Conservation (phyloP, 2,888 invertebrate genomes). For the Prenolepis imparis region DNA sequence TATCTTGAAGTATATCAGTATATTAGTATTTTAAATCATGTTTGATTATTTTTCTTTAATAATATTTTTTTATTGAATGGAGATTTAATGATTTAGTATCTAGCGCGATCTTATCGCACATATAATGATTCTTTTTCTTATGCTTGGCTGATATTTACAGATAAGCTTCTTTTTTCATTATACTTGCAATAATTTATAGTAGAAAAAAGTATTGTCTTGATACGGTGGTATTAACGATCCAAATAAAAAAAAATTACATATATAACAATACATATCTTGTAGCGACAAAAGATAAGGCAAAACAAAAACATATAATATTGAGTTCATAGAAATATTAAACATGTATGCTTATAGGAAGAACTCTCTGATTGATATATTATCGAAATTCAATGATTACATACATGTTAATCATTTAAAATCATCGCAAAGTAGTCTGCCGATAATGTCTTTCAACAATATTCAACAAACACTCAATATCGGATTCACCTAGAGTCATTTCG, state of each 20-base stretch:
- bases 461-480: background rate
- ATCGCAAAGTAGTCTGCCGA: background rate
- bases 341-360: background rate
- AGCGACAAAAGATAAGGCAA: background rate
- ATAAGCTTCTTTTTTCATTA: constrained; percentile 5
- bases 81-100: background rate
- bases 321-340: constrained; percentile 22
- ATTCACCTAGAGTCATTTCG: background rate
- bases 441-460: background rate
- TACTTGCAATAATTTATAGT: background rate
- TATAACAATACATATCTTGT: background rate
- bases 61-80: constrained; percentile 23
- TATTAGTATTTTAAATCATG: constrained; percentile 5
- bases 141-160: constrained; percentile 17
- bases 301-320: background rate
- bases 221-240: background rate
- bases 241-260: constrained; percentile 15
- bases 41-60: constrained; percentile 12
- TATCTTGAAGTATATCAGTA: background rate
- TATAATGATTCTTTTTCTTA: background rate
- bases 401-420: background rate
- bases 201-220: background rate
- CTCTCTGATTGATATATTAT: constrained; percentile 28
- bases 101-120: constrained; percentile 8
- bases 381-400: background rate